These are phyloP conservation scores for Meloe dianella DNA, from an alignment of 2,888 invertebrate species.

Conservation along the genomic window DNA sequence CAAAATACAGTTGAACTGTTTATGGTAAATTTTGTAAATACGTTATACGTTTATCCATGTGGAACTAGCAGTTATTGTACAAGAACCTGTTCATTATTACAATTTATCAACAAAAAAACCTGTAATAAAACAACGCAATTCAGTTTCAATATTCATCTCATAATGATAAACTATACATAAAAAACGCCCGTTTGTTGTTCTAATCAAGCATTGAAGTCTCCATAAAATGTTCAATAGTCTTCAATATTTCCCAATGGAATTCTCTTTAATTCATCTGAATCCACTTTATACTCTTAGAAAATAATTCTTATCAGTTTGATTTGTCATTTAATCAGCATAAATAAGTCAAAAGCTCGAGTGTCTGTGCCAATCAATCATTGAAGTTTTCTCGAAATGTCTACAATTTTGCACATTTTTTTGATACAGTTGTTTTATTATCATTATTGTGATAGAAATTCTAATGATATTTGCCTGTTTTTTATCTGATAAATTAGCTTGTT, in stretches of 20 bases:
- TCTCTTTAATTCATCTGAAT: no score
- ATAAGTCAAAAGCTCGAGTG: neutral
- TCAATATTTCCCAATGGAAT: neutral
- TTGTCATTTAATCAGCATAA: neutral
- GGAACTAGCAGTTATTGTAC: neutral
- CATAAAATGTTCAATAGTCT: neutral
- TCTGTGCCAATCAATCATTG: neutral
- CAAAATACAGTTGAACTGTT: constrained; percentile 4
- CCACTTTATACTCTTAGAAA: no score
- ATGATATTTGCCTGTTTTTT: neutral
- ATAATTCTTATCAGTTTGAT: neutral
- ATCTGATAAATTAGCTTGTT: neutral
- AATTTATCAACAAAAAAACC: no score
- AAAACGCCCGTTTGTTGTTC: neutral
- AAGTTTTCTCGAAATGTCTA: neutral
- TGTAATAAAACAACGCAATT: neutral
- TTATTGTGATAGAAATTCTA: neutral
- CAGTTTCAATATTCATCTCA: no score
- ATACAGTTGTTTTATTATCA: no score
- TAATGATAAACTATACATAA: no score
- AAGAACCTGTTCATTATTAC: no score
- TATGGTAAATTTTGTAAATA: neutral
- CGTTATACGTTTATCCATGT: neutral
- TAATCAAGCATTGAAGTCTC: neutral
- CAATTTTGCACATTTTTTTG: no score